Percentiles rank a stretch among this genome's conserved stretches.
phyloP scores from a whole-genome alignment of 2,113 vertebrate genomes.

The Chamaetylas fuelleborni region DNA sequence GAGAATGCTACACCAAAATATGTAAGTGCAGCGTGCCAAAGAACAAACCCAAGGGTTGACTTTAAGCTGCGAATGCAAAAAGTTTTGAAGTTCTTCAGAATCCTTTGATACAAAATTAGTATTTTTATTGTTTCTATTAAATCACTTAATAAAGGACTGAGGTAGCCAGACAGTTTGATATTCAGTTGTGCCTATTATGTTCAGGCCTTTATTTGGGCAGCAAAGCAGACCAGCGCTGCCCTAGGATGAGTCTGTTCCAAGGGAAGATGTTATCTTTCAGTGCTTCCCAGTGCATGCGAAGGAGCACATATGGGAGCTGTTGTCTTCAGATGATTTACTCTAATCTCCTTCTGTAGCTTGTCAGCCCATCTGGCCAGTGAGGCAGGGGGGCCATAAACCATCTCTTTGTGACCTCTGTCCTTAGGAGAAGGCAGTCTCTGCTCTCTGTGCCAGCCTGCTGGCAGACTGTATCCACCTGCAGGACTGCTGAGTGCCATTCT shows the following conservation, averaged over 20 bases:
- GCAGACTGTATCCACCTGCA: not conserved
- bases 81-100: not conserved
- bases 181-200: not conserved
- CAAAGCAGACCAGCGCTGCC: not conserved
- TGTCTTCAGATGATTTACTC: slow-evolving; percentile 32
- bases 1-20: not conserved
- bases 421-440: not conserved
- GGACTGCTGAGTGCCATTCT: not conserved
- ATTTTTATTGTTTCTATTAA: not conserved
- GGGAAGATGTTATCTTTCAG: not conserved
- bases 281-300: not conserved
- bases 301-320: slow-evolving; percentile 6
- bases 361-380: slow-evolving; percentile 35
- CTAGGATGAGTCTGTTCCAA: not conserved
- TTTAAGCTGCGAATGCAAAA: not conserved
- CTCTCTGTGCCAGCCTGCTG: not conserved
- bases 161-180: not conserved
- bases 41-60: not conserved
- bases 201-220: not conserved
- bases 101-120: not conserved
- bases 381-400: slow-evolving; percentile 1
- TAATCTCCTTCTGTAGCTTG: slow-evolving; percentile 28
- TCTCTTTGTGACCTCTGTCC: not conserved
- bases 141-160: not conserved
- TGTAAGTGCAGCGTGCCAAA: fast-evolving